phyloP scores from a whole-genome alignment of 2,888 invertebrate genomes.

The Rambutsinella grinnellia region DNA sequence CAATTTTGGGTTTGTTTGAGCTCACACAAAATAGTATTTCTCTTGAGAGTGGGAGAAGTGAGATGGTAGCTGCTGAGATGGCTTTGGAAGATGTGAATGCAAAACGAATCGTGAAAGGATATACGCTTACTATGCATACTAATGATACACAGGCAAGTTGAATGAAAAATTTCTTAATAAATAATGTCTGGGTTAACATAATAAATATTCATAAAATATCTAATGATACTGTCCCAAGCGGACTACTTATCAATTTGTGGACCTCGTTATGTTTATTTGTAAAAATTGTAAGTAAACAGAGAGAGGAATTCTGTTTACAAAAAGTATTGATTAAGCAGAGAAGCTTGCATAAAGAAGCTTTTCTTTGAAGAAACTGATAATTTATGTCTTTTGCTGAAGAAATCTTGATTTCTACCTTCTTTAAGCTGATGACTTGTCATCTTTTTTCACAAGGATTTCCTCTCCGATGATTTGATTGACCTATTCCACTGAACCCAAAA shows the following conservation, averaged over 20 bases:
- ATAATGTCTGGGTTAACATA: background rate
- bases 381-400: too few relatives aligned
- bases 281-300: background rate
- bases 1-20: slow-evolving; percentile 85
- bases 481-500: too few relatives aligned
- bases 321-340: background rate
- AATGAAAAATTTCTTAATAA: background rate
- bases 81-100: slow-evolving; percentile 86
- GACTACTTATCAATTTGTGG: too few relatives aligned
- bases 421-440: too few relatives aligned
- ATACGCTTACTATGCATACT: slow-evolving; percentile 80
- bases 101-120: slow-evolving; percentile 77
- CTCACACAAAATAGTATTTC: slow-evolving; percentile 74
- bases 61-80: slow-evolving; percentile 81
- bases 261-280: background rate
- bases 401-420: too few relatives aligned
- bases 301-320: background rate
- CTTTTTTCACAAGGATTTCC: too few relatives aligned
- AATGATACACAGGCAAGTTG: slow-evolving; percentile 87
- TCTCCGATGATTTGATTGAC: too few relatives aligned
- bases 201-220: too few relatives aligned
- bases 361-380: too few relatives aligned
- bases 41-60: slow-evolving; percentile 77
- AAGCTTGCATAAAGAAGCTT: too few relatives aligned
- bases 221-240: too few relatives aligned